Percentiles rank a stretch among this genome's conserved stretches.
Evolutionary conservation across 2,113 vertebrate species (phyloP).

Genomic region (Sinocyclocheilus anshuiensis): DNA sequence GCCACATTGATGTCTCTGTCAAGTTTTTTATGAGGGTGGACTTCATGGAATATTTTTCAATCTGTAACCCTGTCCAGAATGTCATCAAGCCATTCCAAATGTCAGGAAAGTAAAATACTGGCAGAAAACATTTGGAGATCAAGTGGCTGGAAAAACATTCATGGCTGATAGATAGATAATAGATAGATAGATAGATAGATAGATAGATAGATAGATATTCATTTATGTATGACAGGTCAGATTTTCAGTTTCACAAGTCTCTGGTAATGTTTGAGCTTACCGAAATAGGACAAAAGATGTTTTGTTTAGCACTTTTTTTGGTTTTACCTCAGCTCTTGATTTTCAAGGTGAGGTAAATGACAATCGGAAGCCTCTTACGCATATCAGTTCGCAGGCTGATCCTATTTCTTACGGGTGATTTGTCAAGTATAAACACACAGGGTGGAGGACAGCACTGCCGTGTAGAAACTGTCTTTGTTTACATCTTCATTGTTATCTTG

Average conservation of each 20-base stretch:
- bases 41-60: slow-evolving; percentile 1
- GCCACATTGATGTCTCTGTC: background rate
- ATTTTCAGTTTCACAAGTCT: background rate
- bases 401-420: slow-evolving; percentile 45
- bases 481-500: slow-evolving; percentile 56
- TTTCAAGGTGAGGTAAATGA: slow-evolving; percentile 41
- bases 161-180: background rate
- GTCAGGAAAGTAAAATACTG: background rate
- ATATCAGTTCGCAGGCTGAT: slow-evolving; percentile 56
- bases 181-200: slow-evolving; percentile 4
- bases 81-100: background rate
- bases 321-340: slow-evolving; percentile 45
- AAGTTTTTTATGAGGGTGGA: background rate
- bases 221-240: background rate
- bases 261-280: background rate
- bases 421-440: slow-evolving; percentile 48
- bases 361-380: slow-evolving; percentile 56
- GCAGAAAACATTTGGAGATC: background rate
- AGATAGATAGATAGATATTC: background rate
- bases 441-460: slow-evolving; percentile 40
- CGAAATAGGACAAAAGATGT: background rate
- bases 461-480: slow-evolving; percentile 46
- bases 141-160: background rate
- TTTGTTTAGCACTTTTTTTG: slow-evolving; percentile 51
- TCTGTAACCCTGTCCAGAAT: slow-evolving; percentile 3